Evolutionary conservation across 2,888 invertebrate species (phyloP).

Genomic region (Agrotis puta): DNA sequence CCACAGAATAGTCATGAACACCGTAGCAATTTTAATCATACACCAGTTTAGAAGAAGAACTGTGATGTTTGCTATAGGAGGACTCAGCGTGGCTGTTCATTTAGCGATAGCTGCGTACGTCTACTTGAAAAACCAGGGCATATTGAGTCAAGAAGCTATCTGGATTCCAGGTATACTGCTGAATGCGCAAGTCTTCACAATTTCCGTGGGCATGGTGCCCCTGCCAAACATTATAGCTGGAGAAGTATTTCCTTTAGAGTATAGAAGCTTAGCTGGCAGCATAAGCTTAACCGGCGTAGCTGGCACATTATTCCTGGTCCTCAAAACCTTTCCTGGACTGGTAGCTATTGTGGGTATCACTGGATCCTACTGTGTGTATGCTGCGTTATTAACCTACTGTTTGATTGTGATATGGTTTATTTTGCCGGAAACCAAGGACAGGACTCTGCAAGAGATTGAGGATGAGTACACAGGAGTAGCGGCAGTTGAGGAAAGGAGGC

Average conservation of each 20-base stretch:
- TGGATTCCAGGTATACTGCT: slow-evolving; percentile 88
- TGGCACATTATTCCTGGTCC: slow-evolving; percentile 90
- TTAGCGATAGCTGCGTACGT: slow-evolving; percentile 86
- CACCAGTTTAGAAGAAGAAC: slow-evolving; percentile 91
- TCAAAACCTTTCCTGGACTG: slow-evolving; percentile 91
- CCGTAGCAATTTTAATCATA: slow-evolving; percentile 91
- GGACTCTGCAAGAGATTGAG: slow-evolving; percentile 92
- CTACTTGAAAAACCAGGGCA: slow-evolving; percentile 71
- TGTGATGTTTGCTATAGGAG: slow-evolving; percentile 90
- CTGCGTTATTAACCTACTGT: slow-evolving; percentile 86
- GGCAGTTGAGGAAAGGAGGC: slow-evolving; percentile 16
- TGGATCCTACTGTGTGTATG: slow-evolving; percentile 91
- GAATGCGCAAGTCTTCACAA: slow-evolving; percentile 89
- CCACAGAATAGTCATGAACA: slow-evolving; percentile 91
- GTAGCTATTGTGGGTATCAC: slow-evolving; percentile 86
- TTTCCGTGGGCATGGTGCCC: slow-evolving; percentile 91
- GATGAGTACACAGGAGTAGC: slow-evolving; percentile 83
- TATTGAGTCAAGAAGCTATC: slow-evolving; percentile 73
- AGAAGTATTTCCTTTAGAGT: slow-evolving; percentile 81
- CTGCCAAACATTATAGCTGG: slow-evolving; percentile 93
- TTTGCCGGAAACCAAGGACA: slow-evolving; percentile 93
- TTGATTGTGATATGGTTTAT: slow-evolving; percentile 89
- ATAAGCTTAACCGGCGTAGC: slow-evolving; percentile 91
- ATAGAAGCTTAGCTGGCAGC: slow-evolving; percentile 85
- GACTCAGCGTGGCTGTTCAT: slow-evolving; percentile 90